These are phyloP conservation scores for Cosmia trapezina DNA, from an alignment of 2,888 invertebrate species.

Conservation along the genomic window DNA sequence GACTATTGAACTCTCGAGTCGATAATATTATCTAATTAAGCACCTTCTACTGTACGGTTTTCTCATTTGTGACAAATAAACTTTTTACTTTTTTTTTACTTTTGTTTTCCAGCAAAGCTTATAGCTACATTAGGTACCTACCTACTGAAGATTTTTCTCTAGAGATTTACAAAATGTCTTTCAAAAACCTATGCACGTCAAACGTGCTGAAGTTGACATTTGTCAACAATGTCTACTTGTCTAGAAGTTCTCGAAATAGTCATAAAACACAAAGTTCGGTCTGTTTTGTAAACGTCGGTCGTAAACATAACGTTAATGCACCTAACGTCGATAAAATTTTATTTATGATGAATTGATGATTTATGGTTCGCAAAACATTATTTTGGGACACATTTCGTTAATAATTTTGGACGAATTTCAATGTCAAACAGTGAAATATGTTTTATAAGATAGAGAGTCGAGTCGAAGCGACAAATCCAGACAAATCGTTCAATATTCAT, in stretches of 20 bases:
- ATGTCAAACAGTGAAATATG: not conserved
- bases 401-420: slow-evolving; percentile 12
- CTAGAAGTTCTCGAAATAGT: slow-evolving; percentile 40
- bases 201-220: not conserved
- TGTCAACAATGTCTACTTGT: slow-evolving; percentile 34
- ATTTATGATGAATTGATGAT: slow-evolving; percentile 19
- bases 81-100: too few species aligned
- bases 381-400: slow-evolving; percentile 18
- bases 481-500: not conserved
- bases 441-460: not conserved
- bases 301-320: slow-evolving; percentile 31
- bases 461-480: too few species aligned
- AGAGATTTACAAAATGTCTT: not conserved
- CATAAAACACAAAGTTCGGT: slow-evolving; percentile 1
- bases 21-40: too few species aligned
- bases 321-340: slow-evolving; percentile 24
- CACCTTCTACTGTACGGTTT: too few species aligned
- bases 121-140: too few species aligned
- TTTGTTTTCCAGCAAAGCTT: too few species aligned
- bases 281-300: slow-evolving; percentile 37
- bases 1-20: too few species aligned
- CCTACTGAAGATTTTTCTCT: too few species aligned
- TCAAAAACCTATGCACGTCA: not conserved
- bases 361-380: slow-evolving; percentile 30
- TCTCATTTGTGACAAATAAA: too few species aligned